Evolutionary conservation across 2,797 vertebrate species (phyloP).

Genomic region (Hafferia zeledoni): DNA sequence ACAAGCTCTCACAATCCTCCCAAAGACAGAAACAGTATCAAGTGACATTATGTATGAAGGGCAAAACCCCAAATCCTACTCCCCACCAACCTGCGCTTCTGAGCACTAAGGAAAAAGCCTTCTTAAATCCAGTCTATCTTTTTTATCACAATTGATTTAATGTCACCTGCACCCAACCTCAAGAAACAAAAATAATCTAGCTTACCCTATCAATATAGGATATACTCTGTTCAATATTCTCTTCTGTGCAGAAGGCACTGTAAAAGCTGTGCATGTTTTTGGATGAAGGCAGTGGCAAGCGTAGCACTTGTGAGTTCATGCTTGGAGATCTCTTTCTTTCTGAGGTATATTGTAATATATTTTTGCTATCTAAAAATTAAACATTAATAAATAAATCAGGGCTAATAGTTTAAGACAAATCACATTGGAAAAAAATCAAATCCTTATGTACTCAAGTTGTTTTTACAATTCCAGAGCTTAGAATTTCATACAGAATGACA

Average conservation of each 20-base stretch:
- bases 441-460: neutral
- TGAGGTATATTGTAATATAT: constrained; percentile 80
- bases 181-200: neutral
- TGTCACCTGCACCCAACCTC: neutral
- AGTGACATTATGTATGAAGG: neutral
- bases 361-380: constrained; percentile 75
- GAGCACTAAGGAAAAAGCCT: neutral
- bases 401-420: neutral
- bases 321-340: constrained; percentile 84
- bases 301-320: constrained; percentile 80
- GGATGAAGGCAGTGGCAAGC: constrained; percentile 78
- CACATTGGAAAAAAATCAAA: neutral
- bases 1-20: neutral
- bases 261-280: constrained; percentile 82
- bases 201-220: constrained; percentile 92
- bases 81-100: neutral
- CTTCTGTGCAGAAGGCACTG: constrained; percentile 93
- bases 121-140: neutral
- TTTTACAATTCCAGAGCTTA: neutral
- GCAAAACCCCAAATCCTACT: neutral
- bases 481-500: neutral
- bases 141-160: neutral
- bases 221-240: constrained; percentile 89
- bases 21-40: neutral
- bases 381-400: constrained; percentile 17